A percentile compares a stretch with the other conserved stretches of the same genome.
Evolutionary conservation across 92 coral and sea anemone species (phyloP).

Genomic region (Umimayanthus chanpuru): DNA sequence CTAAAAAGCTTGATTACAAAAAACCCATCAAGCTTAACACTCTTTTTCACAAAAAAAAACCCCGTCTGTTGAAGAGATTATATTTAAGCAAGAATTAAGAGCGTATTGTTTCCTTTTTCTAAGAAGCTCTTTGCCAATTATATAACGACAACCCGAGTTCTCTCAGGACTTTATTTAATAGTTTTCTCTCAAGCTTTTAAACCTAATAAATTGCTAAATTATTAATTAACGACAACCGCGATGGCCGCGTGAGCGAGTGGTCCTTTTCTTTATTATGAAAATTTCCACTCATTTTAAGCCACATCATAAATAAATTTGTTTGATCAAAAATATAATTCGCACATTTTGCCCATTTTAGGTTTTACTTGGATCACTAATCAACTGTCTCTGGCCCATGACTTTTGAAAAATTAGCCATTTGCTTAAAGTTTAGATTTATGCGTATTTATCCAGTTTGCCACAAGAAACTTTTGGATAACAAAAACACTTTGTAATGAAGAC

Average conservation of each 20-base stretch:
- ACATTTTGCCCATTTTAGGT: background rate
- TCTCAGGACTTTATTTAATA: background rate
- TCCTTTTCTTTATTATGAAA: constrained; percentile 13
- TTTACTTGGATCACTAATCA: background rate
- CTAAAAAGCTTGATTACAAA: no score
- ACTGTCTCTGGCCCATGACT: background rate
- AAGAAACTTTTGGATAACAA: background rate
- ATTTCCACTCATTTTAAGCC: background rate
- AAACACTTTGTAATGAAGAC: background rate
- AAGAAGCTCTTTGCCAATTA: background rate
- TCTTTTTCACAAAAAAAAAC: no score
- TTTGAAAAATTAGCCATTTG: background rate
- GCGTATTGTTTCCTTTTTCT: background rate
- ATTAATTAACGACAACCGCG: constrained; percentile 17
- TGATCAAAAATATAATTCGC: background rate
- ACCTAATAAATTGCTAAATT: constrained; percentile 7
- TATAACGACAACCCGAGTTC: background rate
- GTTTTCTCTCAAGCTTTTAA: background rate
- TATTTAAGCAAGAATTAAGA: background rate
- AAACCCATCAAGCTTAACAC: background rate
- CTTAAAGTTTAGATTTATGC: background rate
- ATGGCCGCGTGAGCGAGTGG: background rate
- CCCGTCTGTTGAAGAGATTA: no score
- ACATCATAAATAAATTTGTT: background rate
- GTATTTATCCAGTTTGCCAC: background rate